Base-by-base conservation (phyloP, 2,113 vertebrate genomes). In the Sialia sialis region DNA sequence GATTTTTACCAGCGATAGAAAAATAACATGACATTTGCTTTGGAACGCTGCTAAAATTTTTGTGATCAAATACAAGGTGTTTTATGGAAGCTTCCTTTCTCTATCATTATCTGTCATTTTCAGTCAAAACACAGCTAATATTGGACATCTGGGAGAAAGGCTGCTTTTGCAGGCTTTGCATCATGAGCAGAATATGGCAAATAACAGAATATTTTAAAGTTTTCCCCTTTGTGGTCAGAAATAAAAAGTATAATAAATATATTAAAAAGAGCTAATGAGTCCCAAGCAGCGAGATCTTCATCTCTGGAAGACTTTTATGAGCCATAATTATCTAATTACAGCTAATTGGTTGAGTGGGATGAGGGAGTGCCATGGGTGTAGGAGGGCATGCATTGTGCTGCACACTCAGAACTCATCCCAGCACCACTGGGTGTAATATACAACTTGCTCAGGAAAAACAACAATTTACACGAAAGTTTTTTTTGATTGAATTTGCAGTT, bases 251-350 rank as follows among this genome's bases (percentile, higher is more conserved):
- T 59, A 96, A 91, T 97, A 92, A 96, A 91, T 85, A 96, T 79
- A 64, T 96, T 96, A 84, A 96, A 94, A 78, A 89, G 73, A 55
- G 49, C 82, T 98, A 96, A 97, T 93, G 95, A 92, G 89, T 81
- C 83, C 87, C 62, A 94, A 77, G 69, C 74, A 96, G 41, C 64
- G 84, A 84, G 32, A 94, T 84, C 68, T 89, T 95, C n/a, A 93
- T 97, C 94, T 95, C 94, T 76, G 2, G 7, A 91, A 95, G 74
- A 96, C 55, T 91, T 97, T 97, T 95, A 97, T 94, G 79, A 93
- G 89, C 60, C 29, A 14, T 51, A 96, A 95, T 97, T 95, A 96
- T 73, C 94, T 97, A 97, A 97, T 97, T 96, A 94, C 86, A 86
- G 64, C 59, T 97, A 98, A 98, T 96, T 96, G 83, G 77, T 89